Conservation (phyloP, 2,113 vertebrate species). For the Sceloporus undulatus region DNA sequence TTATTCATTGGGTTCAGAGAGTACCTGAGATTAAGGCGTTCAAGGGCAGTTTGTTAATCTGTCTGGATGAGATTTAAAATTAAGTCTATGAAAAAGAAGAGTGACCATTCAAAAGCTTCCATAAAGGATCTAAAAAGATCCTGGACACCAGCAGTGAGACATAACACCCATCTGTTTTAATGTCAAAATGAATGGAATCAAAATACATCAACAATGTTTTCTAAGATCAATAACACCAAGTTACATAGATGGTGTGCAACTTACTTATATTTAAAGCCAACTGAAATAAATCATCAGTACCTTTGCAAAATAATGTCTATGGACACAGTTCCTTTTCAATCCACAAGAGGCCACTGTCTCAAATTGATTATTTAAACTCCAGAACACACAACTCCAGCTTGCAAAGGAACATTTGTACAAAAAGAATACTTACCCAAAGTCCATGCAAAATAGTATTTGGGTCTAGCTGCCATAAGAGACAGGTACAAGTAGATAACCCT, state of each 20-base stretch:
- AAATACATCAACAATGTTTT: neutral
- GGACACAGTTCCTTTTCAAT: neutral
- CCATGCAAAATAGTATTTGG: slow-evolving; percentile 99
- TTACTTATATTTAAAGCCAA: slow-evolving; percentile 3
- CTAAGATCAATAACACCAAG: no score
- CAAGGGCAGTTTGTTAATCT: no score
- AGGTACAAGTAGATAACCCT: slow-evolving; percentile 91
- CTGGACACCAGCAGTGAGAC: neutral
- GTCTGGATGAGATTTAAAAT: neutral
- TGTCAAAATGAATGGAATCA: neutral
- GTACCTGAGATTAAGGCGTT: no score
- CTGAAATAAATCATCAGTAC: neutral
- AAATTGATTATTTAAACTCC: neutral
- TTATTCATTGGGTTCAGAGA: no score
- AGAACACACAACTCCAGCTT: fast-evolving
- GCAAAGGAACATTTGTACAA: neutral
- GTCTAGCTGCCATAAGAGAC: slow-evolving; percentile 93
- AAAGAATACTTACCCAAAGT: slow-evolving; percentile 88
- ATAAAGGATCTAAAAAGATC: neutral
- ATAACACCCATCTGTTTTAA: neutral
- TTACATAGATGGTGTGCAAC: neutral
- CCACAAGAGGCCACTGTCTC: slow-evolving; percentile 71
- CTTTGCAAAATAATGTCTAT: neutral
- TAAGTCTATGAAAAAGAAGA: neutral
- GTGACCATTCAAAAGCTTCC: neutral